Percentiles rank a stretch among this genome's conserved stretches.
phyloP scores from a whole-genome alignment of 1,140 invertebrate species.

The Cotesia vestalis region DNA sequence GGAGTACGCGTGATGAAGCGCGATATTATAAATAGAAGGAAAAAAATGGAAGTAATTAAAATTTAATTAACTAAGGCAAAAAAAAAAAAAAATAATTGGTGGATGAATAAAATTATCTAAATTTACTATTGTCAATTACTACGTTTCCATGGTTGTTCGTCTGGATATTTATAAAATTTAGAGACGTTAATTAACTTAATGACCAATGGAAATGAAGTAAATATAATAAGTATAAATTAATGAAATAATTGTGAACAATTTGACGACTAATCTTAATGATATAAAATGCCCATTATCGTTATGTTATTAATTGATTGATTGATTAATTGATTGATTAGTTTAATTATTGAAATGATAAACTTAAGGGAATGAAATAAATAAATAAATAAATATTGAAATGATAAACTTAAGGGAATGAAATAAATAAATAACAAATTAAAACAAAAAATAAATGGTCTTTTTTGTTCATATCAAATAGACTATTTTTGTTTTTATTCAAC shows the following conservation, averaged over 20 bases:
- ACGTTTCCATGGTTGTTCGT: slow-evolving; percentile 19
- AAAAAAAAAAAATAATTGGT: slow-evolving; percentile 5
- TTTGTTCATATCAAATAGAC: too few relatives aligned
- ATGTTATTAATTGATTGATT: slow-evolving; percentile 54
- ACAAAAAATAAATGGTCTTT: slow-evolving; percentile 15
- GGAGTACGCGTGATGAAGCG: slow-evolving; percentile 17
- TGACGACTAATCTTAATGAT: slow-evolving; percentile 25
- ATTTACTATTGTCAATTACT: slow-evolving; percentile 23
- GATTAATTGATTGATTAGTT: slow-evolving; percentile 47
- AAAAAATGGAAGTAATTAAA: slow-evolving; percentile 13
- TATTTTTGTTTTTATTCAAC: too few relatives aligned
- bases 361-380: too few relatives aligned
- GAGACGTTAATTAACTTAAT: neutral
- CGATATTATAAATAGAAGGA: slow-evolving; percentile 2
- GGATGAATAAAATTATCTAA: slow-evolving; percentile 9
- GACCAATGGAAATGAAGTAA: slow-evolving; percentile 13
- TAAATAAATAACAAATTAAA: slow-evolving; percentile 31
- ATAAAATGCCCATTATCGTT: slow-evolving; percentile 50
- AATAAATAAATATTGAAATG: too few relatives aligned
- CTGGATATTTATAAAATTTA: slow-evolving; percentile 23
- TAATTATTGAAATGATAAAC: slow-evolving; percentile 49
- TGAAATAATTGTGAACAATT: too few relatives aligned
- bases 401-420: slow-evolving; percentile 37
- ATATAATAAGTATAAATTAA: slow-evolving; percentile 37
- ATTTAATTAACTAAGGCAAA: neutral